phyloP scores from a whole-genome alignment of 1,140 invertebrate genomes.

The Pseudoatta argentina region DNA sequence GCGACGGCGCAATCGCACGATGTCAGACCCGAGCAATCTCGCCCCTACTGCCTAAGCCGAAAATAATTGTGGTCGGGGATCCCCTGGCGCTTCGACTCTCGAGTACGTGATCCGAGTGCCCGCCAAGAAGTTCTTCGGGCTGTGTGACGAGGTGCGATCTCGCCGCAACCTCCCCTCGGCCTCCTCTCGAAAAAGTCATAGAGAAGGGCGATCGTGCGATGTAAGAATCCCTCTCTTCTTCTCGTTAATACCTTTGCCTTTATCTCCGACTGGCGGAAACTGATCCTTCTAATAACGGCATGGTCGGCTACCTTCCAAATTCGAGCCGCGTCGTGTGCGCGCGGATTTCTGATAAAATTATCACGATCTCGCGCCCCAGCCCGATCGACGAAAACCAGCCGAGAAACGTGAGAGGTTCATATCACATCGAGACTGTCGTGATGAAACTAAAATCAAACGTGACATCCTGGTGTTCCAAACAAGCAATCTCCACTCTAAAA shows the following conservation, averaged over 20 bases:
- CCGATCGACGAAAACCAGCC: neutral
- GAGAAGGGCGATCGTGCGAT: slow-evolving; percentile 42
- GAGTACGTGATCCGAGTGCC: slow-evolving; percentile 79
- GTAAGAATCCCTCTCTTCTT: neutral
- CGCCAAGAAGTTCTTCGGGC: slow-evolving; percentile 71
- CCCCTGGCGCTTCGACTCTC: slow-evolving; percentile 42
- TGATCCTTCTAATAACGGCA: slow-evolving; percentile 52
- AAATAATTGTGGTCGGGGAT: slow-evolving; percentile 79
- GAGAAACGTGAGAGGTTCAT: slow-evolving; percentile 4
- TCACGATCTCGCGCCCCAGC: slow-evolving; percentile 28
- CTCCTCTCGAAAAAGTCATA: neutral
- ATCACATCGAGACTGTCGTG: slow-evolving; percentile 2
- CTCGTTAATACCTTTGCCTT: slow-evolving; percentile 39
- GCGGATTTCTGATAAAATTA: slow-evolving; percentile 52
- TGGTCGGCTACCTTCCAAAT: slow-evolving; percentile 13
- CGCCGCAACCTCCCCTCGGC: slow-evolving; percentile 1
- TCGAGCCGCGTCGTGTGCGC: slow-evolving; percentile 22
- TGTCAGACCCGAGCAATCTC: slow-evolving; percentile 66
- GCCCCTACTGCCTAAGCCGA: slow-evolving; percentile 74
- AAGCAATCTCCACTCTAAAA: too few species aligned
- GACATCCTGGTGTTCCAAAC: too few species aligned
- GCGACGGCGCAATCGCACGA: slow-evolving; percentile 24
- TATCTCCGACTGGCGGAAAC: slow-evolving; percentile 33
- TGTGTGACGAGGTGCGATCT: slow-evolving; percentile 43
- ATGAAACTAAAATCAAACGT: neutral